Evolutionary conservation across 1,140 invertebrate genomes (phyloP).

Genomic region (Tetramorium simillimum): DNA sequence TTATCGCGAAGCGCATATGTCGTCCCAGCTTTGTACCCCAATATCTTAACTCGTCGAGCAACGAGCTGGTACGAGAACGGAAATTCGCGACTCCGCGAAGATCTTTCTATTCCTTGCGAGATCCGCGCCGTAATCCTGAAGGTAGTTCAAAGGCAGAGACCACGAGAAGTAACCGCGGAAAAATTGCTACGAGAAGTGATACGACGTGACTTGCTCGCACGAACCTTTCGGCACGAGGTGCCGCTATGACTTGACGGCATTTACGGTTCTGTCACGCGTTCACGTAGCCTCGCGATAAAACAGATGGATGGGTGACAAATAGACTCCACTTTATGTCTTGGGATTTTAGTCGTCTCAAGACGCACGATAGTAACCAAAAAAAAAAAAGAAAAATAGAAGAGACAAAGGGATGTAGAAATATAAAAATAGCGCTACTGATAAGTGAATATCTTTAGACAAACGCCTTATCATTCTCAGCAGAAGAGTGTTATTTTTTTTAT

Average conservation of each 20-base stretch:
- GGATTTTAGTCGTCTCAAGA: slow-evolving; percentile 5
- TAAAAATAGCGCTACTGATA: background rate
- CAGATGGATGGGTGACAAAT: slow-evolving; percentile 11
- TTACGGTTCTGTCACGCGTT: background rate
- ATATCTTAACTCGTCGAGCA: slow-evolving; percentile 9
- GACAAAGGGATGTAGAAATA: background rate
- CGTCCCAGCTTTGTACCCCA: background rate
- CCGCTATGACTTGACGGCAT: background rate
- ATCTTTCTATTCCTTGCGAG: background rate
- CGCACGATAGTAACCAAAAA: background rate
- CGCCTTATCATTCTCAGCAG: background rate
- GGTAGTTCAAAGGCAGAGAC: background rate
- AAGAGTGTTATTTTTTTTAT: background rate
- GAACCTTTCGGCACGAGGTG: slow-evolving; percentile 7
- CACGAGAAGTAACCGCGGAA: background rate
- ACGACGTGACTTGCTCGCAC: slow-evolving; percentile 3
- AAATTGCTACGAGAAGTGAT: background rate
- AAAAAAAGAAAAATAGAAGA: background rate
- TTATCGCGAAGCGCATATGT: background rate
- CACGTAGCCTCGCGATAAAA: slow-evolving; percentile 32
- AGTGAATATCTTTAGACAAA: background rate
- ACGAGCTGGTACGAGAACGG: background rate
- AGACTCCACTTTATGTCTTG: slow-evolving; percentile 19
- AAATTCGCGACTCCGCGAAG: slow-evolving; percentile 5
- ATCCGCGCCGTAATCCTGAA: background rate